phyloP scores from a whole-genome alignment of 2,113 vertebrate species.

The Genyomyrus donnyi region DNA sequence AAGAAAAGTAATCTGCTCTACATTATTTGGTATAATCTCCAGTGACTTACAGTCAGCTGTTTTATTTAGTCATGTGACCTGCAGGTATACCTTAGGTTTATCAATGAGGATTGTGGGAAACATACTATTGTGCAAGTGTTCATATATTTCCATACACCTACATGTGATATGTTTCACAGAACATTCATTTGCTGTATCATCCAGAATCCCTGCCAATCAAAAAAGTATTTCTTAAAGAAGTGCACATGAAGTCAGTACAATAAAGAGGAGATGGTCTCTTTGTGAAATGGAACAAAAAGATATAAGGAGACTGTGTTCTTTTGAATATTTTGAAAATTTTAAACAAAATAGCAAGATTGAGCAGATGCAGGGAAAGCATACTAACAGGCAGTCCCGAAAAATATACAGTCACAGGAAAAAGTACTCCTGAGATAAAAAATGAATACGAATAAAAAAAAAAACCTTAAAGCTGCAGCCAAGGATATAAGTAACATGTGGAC shows the following conservation, averaged over 20 bases:
- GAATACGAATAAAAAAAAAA: background rate
- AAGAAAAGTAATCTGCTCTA: background rate
- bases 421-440: background rate
- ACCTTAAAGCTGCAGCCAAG: background rate
- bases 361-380: background rate
- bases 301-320: background rate
- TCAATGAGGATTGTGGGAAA: background rate
- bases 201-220: background rate
- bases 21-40: background rate
- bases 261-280: background rate
- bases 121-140: background rate
- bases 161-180: background rate
- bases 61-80: background rate
- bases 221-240: background rate
- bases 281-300: background rate
- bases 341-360: background rate
- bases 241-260: background rate
- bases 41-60: background rate
- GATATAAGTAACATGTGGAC: slow-evolving; percentile 2
- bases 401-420: background rate
- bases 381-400: background rate
- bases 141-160: background rate
- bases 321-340: background rate
- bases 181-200: background rate
- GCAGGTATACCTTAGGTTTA: background rate